A percentile compares a stretch with the other conserved stretches of the same genome.
These are phyloP conservation scores for Leptoclinus maculatus DNA, from an alignment of 2,797 vertebrate species.

Conservation along the genomic window DNA sequence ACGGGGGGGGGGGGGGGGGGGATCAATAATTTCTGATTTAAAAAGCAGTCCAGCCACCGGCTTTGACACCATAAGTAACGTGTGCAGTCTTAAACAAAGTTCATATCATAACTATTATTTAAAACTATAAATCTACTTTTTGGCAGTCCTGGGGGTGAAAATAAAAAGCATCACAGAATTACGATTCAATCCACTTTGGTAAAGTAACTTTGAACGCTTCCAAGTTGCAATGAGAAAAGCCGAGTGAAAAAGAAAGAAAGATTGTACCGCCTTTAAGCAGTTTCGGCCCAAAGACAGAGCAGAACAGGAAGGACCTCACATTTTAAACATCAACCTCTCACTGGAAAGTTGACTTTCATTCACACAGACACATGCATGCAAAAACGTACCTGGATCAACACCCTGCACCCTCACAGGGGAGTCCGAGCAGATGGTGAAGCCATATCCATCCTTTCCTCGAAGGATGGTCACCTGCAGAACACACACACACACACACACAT, in stretches of 20 bases:
- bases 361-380: conserved; percentile 2
- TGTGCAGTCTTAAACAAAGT: neutral
- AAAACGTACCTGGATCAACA: conserved; percentile 89
- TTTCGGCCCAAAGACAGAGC: neutral
- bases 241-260: neutral
- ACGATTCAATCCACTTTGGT: neutral
- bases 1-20: too few relatives aligned
- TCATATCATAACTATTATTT: conserved; percentile 1
- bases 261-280: neutral
- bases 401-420: conserved; percentile 96
- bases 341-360: conserved; percentile 9
- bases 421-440: conserved; percentile 98
- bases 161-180: neutral
- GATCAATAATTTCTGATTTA: conserved; percentile 11
- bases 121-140: neutral
- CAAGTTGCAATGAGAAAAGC: neutral
- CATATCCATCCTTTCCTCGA: conserved; percentile 94
- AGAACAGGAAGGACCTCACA: neutral
- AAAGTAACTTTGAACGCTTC: neutral
- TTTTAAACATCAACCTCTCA: conserved; percentile 1
- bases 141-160: neutral
- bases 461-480: conserved; percentile 91
- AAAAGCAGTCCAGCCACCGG: neutral
- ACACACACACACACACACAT: conserved; percentile 27
- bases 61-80: neutral